Evolutionary conservation across 2,113 vertebrate genomes (phyloP).

Genomic region (Phylloscopus trochilus): DNA sequence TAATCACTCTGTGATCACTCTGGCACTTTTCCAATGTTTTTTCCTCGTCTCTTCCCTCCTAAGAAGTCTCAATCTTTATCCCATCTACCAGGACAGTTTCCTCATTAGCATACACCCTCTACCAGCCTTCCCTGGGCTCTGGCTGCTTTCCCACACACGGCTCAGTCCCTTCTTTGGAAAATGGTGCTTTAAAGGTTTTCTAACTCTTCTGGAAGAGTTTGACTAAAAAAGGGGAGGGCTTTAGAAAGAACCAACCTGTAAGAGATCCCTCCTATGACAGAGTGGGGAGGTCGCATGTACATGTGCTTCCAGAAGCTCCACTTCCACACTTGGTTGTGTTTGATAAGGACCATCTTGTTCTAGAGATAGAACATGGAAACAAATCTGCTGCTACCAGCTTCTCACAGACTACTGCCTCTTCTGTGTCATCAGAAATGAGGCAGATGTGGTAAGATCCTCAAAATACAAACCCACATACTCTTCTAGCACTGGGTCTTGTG

Average conservation of each 20-base stretch:
- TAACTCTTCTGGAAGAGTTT: neutral
- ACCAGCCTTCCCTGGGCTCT: neutral
- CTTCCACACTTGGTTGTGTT: neutral
- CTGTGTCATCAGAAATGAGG: neutral
- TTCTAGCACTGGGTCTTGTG: neutral
- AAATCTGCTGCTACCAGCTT: neutral
- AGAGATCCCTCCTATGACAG: neutral
- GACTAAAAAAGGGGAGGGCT: neutral
- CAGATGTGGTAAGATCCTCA: neutral
- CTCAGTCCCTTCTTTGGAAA: neutral
- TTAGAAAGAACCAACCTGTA: neutral
- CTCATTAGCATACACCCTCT: neutral
- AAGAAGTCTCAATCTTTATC: neutral
- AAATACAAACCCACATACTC: neutral
- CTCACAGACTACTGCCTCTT: neutral
- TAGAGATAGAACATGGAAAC: neutral
- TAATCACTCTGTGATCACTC: neutral
- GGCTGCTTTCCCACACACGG: fast-evolving
- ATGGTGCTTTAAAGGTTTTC: neutral
- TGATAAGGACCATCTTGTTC: neutral
- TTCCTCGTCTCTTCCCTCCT: neutral
- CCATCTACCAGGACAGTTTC: neutral
- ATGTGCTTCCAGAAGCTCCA: neutral
- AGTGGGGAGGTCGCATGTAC: fast-evolving
- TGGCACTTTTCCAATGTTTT: neutral